A percentile compares a stretch with the other conserved stretches of the same genome.
phyloP scores from a whole-genome alignment of 2,888 invertebrate species.

The Stomorhina lunata region DNA sequence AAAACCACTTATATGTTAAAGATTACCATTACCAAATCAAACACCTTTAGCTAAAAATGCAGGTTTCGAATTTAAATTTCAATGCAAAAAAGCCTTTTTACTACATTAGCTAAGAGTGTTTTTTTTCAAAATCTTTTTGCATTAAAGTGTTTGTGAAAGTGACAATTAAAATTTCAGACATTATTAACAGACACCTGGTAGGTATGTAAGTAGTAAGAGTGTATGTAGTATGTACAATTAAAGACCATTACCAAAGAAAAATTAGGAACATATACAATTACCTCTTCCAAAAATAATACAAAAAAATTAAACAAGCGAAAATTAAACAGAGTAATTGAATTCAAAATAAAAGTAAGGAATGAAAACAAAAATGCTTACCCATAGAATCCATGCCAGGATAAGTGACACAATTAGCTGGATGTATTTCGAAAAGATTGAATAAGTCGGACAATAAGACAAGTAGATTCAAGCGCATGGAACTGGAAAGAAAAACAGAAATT shows the following conservation, averaged over 20 bases:
- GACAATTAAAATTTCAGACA: neutral
- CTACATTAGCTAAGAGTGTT: conserved; percentile 17
- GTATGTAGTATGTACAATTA: too few relatives aligned
- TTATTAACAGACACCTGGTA: neutral
- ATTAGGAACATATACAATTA: neutral
- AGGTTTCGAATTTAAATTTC: neutral
- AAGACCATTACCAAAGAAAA: conserved; percentile 25
- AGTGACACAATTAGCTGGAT: conserved; percentile 93
- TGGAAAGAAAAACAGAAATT: conserved; percentile 79
- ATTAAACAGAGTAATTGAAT: neutral
- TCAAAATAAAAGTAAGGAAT: neutral
- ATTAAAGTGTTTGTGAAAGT: conserved; percentile 7
- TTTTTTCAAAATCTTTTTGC: neutral
- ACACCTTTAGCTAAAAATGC: neutral
- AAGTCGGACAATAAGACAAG: conserved; percentile 95
- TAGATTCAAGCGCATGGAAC: conserved; percentile 94
- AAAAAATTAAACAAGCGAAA: conserved; percentile 28
- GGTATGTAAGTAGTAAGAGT: neutral
- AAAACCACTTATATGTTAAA: too few relatives aligned
- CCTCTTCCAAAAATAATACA: conserved; percentile 19
- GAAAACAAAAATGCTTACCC: conserved; percentile 73
- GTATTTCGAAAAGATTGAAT: conserved; percentile 95
- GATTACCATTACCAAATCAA: conserved; percentile 16
- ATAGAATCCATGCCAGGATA: conserved; percentile 86
- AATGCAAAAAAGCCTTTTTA: conserved; percentile 15